These are phyloP conservation scores for Pegoplata infirma DNA, from an alignment of 2,888 invertebrate species.

Conservation along the genomic window DNA sequence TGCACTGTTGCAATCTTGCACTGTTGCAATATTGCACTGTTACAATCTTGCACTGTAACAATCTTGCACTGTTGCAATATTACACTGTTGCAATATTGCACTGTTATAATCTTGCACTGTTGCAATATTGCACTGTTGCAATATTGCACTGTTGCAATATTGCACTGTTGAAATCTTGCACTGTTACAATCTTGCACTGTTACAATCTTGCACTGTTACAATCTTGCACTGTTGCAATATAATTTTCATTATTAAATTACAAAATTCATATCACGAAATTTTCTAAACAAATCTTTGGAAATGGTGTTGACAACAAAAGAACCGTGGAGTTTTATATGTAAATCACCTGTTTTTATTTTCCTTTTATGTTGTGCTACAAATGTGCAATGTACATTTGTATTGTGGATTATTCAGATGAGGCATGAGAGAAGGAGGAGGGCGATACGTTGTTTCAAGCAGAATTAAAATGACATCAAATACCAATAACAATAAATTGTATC, in stretches of 20 bases:
- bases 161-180: too few relatives aligned
- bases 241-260: background rate
- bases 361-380: slow-evolving; percentile 80
- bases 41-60: too few relatives aligned
- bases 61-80: too few relatives aligned
- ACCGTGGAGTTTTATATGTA: slow-evolving; percentile 60
- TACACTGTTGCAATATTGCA: too few relatives aligned
- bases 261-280: background rate
- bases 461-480: slow-evolving; percentile 6
- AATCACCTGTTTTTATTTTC: slow-evolving; percentile 79
- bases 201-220: too few relatives aligned
- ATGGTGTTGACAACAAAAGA: slow-evolving; percentile 3
- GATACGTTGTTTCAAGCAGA: slow-evolving; percentile 12
- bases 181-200: too few relatives aligned
- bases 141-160: too few relatives aligned
- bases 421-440: background rate
- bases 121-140: too few relatives aligned
- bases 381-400: slow-evolving; percentile 37
- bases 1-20: too few relatives aligned
- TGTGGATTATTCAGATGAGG: slow-evolving; percentile 27
- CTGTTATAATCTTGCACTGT: too few relatives aligned
- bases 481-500: slow-evolving; percentile 26
- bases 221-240: too few relatives aligned
- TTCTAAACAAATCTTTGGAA: background rate
- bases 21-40: too few relatives aligned